phyloP scores from a whole-genome alignment of 2,113 vertebrate species.

The Chaetura pelagica region DNA sequence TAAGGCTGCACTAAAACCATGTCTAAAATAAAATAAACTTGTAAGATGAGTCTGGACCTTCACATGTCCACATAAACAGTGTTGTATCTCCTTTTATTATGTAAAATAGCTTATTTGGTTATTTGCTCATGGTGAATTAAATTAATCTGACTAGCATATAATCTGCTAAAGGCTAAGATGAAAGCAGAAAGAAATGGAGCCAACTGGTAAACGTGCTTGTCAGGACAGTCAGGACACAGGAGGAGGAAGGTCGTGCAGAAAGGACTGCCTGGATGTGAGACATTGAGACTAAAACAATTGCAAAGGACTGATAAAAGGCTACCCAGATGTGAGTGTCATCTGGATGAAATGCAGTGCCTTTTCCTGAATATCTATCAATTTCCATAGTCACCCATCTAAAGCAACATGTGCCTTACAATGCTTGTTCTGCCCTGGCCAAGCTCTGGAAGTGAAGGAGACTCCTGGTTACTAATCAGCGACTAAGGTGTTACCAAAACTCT shows the following conservation, averaged over 20 bases:
- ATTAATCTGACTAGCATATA: not conserved
- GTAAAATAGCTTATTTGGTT: not conserved
- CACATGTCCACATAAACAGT: not conserved
- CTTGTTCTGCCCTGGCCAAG: not conserved
- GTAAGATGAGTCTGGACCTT: not conserved
- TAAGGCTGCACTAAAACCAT: not conserved
- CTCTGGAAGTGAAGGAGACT: not conserved
- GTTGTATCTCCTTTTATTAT: not conserved
- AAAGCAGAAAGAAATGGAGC: not conserved
- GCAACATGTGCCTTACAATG: rapidly evolving
- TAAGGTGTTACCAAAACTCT: not conserved
- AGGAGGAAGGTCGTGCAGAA: not conserved
- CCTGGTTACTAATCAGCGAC: not conserved
- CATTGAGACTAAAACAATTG: not conserved
- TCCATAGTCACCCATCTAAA: not conserved
- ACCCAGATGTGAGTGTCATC: rapidly evolving
- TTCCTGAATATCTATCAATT: not conserved
- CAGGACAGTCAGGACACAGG: rapidly evolving
- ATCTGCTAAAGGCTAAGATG: not conserved
- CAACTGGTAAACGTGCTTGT: not conserved
- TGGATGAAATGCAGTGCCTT: not conserved
- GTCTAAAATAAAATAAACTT: not conserved
- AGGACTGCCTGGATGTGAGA: not conserved
- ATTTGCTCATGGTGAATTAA: not conserved
- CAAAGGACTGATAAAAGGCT: not conserved